Evolutionary conservation across 2,797 vertebrate genomes (phyloP).

Genomic region (Coregonus ussuriensis): DNA sequence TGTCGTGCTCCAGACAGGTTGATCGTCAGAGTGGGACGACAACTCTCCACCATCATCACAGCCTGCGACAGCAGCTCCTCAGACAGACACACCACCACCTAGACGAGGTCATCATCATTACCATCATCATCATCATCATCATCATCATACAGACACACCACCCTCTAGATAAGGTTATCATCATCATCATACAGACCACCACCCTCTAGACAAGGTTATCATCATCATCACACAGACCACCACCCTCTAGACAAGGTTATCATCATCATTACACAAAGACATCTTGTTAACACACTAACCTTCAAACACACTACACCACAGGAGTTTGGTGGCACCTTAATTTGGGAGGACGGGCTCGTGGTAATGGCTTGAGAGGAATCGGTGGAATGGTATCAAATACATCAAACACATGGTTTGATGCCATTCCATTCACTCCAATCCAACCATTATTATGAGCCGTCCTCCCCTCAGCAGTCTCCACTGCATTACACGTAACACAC

Average conservation of each 20-base stretch:
- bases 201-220: neutral
- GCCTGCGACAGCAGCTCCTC: slow-evolving; percentile 96
- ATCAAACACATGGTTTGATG: too few species aligned
- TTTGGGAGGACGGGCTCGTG: too few species aligned
- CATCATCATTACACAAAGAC: too few species aligned
- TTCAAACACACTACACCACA: too few species aligned
- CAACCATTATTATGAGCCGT: too few species aligned
- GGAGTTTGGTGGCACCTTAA: too few species aligned
- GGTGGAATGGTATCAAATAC: too few species aligned
- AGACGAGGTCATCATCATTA: slow-evolving; percentile 7
- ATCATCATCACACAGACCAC: neutral
- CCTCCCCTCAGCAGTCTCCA: too few species aligned
- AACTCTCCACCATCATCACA: slow-evolving; percentile 96
- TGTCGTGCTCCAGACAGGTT: slow-evolving; percentile 93
- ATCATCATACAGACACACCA: slow-evolving; percentile 80
- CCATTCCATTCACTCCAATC: too few species aligned
- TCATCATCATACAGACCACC: neutral
- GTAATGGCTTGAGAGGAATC: too few species aligned
- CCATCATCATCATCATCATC: neutral
- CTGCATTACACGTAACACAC: too few species aligned
- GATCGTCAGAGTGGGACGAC: slow-evolving; percentile 92
- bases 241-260: too few species aligned
- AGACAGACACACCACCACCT: slow-evolving; percentile 94
- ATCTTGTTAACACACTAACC: neutral
- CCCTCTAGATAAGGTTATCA: neutral